Evolutionary conservation across 2,797 vertebrate genomes (phyloP), one percentile per base, ranked within the genome.

Genomic region (Anguilla megastoma): DNA sequence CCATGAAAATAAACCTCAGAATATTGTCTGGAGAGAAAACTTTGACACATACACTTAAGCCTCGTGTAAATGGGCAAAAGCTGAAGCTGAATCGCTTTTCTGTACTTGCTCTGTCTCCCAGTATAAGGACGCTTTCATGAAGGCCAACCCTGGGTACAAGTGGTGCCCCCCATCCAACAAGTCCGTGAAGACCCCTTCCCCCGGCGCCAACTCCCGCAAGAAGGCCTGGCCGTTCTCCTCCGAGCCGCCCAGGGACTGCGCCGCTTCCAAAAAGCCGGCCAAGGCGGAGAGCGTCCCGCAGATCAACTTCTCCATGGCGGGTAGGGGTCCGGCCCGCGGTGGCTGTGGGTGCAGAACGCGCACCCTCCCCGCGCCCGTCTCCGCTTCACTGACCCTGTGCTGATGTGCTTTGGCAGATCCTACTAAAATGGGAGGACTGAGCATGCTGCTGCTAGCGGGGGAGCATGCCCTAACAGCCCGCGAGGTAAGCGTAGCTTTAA

Each of bases 61-160:
- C 5, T 10, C 45, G 10, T 50, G 18, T 50, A 24, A 82, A 24
- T n/a, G 41, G 16, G 7, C 24, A 2, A 18, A 82, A 33, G 8
- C 18, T 48, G 45, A 48, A 48, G 9, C 41, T 50, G 79, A 48
- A 82, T 82, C 10, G n/a, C 6, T 24, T 7, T n/a, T 48, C n/a
- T 82, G 79, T 82, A 12, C 79, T 87, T 36, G n/a, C 80, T 83
- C 92, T 90, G 89, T 93, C 87, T 95, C 95, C 88, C 93, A 99
- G 98, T 99, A 99, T 94, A 99, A 99, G 89, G 98, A 99, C 94
- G 98, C 98, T 52, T 99, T 99, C 92, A 99, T 99, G 98, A 99
- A 99, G 95, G 98, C 98, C 80, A 99, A 99, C 89, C 98, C 98
- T 12, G 98, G 98, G 88, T 99, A 99, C 94, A 99, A 98, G 94